Percentiles rank a stretch among this genome's conserved stretches.
These are phyloP conservation scores for Nannospalax galili DNA, from an alignment of 2,113 vertebrate genomes.

Conservation along the genomic window DNA sequence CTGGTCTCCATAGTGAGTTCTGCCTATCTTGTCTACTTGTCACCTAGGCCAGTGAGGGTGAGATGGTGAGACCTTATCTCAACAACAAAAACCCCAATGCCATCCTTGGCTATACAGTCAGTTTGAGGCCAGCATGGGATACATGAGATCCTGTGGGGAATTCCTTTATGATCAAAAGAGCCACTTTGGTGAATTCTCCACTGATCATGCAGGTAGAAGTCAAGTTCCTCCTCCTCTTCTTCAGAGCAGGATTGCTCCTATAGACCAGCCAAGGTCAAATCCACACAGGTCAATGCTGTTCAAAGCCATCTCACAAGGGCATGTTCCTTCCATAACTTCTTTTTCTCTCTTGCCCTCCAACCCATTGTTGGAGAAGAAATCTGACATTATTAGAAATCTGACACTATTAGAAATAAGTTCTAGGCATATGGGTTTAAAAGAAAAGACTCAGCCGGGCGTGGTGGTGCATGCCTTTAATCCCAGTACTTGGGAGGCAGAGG, in stretches of 20 bases:
- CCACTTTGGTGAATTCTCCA: background rate
- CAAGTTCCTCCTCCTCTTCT: background rate
- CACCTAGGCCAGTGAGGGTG: background rate
- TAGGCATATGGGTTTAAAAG: no score
- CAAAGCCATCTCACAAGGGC: background rate
- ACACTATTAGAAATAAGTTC: no score
- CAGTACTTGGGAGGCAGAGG: no score
- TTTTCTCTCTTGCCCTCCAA: background rate
- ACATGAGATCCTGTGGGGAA: background rate
- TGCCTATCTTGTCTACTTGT: no score
- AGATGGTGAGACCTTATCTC: background rate
- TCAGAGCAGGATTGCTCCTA: background rate
- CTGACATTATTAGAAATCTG: background rate
- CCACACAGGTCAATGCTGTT: background rate
- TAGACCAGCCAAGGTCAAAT: background rate
- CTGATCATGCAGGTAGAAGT: background rate
- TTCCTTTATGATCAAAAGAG: background rate
- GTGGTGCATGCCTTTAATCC: no score
- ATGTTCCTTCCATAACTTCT: background rate
- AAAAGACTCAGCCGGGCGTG: no score
- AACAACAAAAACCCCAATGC: background rate
- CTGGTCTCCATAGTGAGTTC: background rate
- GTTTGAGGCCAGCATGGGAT: background rate
- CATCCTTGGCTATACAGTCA: background rate
- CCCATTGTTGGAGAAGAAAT: background rate